Percentiles rank a stretch among this genome's conserved stretches.
phyloP scores from a whole-genome alignment of 2,113 vertebrate genomes.

The Anseranas semipalmata region DNA sequence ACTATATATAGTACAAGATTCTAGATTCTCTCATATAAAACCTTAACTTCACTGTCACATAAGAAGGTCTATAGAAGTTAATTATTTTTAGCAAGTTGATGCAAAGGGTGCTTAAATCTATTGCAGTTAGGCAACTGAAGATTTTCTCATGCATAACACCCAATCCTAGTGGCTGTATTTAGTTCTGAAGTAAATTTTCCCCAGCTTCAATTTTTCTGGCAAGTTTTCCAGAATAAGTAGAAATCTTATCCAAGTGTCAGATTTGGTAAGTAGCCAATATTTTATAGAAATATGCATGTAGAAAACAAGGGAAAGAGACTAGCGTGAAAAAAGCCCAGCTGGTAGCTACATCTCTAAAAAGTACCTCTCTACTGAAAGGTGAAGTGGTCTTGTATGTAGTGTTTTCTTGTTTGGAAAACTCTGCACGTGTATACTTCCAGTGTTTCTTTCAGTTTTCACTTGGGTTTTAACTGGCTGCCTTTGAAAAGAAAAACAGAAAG shows the following conservation, averaged over 20 bases:
- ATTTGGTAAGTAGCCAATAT: slow-evolving; percentile 13
- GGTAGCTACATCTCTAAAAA: not conserved
- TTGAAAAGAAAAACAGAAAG: not conserved
- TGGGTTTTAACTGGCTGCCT: not conserved
- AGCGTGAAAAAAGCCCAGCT: not conserved
- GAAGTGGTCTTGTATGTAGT: not conserved
- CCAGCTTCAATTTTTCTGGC: not conserved
- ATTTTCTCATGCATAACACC: not conserved
- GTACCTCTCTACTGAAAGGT: not conserved
- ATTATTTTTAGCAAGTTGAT: not conserved
- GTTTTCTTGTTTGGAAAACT: not conserved
- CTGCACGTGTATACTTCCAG: not conserved
- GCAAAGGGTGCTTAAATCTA: not conserved
- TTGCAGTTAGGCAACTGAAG: not conserved
- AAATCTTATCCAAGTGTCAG: slow-evolving; percentile 28
- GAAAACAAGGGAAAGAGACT: not conserved
- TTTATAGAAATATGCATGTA: slow-evolving; percentile 33
- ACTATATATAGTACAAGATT: not conserved
- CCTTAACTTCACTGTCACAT: not conserved
- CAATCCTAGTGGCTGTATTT: not conserved
- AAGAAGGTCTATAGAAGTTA: not conserved
- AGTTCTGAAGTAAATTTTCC: slow-evolving; percentile 1
- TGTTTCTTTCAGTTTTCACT: not conserved
- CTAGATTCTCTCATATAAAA: not conserved
- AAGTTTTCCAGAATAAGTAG: not conserved